phyloP scores from a whole-genome alignment of 2,113 vertebrate species.

The Coracopsis vasa region DNA sequence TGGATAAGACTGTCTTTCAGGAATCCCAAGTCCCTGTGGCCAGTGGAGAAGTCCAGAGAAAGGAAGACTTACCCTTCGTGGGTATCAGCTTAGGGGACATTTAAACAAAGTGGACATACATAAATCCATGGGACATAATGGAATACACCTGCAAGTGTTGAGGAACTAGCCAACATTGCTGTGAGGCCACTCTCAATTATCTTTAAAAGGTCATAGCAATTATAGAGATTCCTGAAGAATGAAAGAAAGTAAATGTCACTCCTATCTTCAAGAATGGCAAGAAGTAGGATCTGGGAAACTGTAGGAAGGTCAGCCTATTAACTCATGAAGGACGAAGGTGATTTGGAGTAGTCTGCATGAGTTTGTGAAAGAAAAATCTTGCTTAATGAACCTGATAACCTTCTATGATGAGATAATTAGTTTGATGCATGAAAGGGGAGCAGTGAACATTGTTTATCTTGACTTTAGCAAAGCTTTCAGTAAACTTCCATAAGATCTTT shows the following conservation, averaged over 20 bases:
- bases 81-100: background rate
- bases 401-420: background rate
- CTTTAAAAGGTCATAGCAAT: background rate
- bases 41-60: background rate
- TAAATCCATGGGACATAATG: background rate
- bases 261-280: background rate
- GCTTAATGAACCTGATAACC: background rate
- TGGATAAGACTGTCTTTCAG: background rate
- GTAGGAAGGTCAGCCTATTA: background rate
- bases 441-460: background rate
- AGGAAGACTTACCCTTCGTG: background rate
- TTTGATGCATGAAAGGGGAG: background rate
- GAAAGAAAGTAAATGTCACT: background rate
- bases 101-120: background rate
- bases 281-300: background rate
- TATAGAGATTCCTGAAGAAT: background rate
- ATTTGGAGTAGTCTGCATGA: background rate
- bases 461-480: background rate
- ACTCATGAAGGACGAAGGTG: background rate
- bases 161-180: background rate
- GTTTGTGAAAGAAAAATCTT: background rate
- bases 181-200: background rate
- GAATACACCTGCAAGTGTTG: background rate
- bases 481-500: background rate
- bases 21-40: background rate